Evolutionary conservation across 2,888 invertebrate species (phyloP).

Genomic region (Torymus auratus): DNA sequence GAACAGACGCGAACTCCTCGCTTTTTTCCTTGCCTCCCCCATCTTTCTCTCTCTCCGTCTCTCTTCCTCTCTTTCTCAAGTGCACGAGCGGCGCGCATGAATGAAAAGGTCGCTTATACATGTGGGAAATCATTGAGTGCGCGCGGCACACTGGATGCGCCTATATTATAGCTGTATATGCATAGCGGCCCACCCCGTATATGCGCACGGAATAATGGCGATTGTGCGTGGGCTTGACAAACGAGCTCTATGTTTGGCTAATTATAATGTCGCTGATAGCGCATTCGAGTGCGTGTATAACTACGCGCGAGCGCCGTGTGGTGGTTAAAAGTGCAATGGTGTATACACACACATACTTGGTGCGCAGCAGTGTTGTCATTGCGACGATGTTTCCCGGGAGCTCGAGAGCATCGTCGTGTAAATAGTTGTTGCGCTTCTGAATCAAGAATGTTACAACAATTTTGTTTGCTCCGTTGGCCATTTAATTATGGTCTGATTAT

Average conservation of each 20-base stretch:
- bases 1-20: constrained; percentile 15
- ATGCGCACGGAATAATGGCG: not conserved
- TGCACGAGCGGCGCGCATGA: constrained; percentile 10
- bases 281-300: no score
- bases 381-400: no score
- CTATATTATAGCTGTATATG: not conserved
- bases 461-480: no score
- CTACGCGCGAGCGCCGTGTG: no score
- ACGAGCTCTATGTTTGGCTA: constrained; percentile 8
- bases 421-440: no score
- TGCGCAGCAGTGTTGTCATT: no score
- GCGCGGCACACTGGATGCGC: not conserved
- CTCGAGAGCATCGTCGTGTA: no score
- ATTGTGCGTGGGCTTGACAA: not conserved
- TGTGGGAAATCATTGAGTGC: constrained; percentile 37
- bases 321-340: no score
- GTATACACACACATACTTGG: no score
- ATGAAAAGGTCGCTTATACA: constrained; percentile 43
- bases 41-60: not conserved
- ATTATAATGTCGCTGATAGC: constrained; percentile 2
- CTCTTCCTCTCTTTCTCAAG: no score
- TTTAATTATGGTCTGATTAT: no score
- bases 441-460: no score
- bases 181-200: not conserved
- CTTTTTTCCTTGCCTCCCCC: not conserved